These are phyloP conservation scores for Eugnorisma glareosa DNA, from an alignment of 2,888 invertebrate species.

Conservation along the genomic window DNA sequence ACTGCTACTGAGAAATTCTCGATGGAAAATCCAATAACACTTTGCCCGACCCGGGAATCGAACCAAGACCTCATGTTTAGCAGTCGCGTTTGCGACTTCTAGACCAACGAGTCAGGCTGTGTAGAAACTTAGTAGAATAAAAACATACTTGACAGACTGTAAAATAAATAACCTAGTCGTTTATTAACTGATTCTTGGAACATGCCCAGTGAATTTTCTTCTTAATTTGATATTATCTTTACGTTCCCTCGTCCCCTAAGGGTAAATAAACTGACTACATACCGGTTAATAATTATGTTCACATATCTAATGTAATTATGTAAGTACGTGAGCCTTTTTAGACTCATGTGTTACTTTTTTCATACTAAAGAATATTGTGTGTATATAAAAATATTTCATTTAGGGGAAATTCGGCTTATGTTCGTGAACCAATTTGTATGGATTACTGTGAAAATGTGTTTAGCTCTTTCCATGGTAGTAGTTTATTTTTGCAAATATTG, in stretches of 20 bases:
- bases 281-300: constrained; percentile 14
- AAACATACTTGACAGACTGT: too few species aligned
- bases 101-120: too few species aligned
- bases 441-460: constrained; percentile 37
- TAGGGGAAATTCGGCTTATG: constrained; percentile 25
- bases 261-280: background rate
- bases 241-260: too few species aligned
- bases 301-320: constrained; percentile 35
- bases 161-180: background rate
- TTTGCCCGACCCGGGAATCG: too few species aligned
- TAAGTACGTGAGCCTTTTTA: constrained; percentile 8
- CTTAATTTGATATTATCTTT: background rate
- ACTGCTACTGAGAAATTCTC: too few species aligned
- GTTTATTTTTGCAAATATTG: constrained; percentile 21
- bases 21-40: too few species aligned
- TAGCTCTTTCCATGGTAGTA: background rate
- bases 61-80: too few species aligned
- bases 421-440: constrained; percentile 27
- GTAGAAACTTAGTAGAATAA: too few species aligned
- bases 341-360: constrained; percentile 10
- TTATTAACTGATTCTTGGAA: background rate
- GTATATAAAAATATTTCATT: constrained; percentile 25
- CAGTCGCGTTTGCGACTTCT: too few species aligned
- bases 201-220: background rate
- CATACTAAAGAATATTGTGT: background rate